These are phyloP conservation scores for Drosophila lowei DNA, from an alignment of 1,140 invertebrate species.

Conservation along the genomic window DNA sequence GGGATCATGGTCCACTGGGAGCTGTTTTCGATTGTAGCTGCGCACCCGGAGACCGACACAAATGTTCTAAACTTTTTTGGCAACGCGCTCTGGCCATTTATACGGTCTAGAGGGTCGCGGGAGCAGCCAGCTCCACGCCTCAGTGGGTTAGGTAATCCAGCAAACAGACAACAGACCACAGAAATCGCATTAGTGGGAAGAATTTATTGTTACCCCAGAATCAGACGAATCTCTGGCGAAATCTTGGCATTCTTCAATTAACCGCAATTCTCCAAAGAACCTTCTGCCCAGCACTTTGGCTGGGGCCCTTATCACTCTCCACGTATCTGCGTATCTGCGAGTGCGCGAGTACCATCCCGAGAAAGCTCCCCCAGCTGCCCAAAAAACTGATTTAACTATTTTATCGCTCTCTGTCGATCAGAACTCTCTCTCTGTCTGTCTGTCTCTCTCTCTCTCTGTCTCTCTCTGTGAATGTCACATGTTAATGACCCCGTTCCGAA, in stretches of 20 bases:
- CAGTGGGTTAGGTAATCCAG: constrained; percentile 51
- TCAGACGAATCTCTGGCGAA: constrained; percentile 37
- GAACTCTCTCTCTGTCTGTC: constrained; percentile 19
- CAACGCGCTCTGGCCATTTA: constrained; percentile 63
- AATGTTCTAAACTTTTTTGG: constrained; percentile 73
- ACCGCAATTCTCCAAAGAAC: constrained; percentile 44
- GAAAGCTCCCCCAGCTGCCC: constrained; percentile 30
- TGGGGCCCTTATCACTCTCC: constrained; percentile 51
- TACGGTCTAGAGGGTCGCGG: constrained; percentile 11
- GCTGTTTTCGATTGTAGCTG: constrained; percentile 26
- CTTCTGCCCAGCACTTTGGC: too few relatives aligned
- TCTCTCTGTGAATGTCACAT: constrained; percentile 61
- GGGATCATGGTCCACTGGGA: constrained; percentile 37
- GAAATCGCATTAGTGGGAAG: constrained; percentile 61
- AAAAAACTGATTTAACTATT: constrained; percentile 58
- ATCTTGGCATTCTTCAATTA: constrained; percentile 72
- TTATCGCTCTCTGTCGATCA: constrained; percentile 69
- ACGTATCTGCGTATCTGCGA: constrained; percentile 25
- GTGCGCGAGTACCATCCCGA: background rate
- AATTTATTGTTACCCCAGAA: constrained; percentile 66
- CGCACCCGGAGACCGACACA: constrained; percentile 39
- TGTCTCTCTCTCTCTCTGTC: constrained; percentile 28
- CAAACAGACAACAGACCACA: constrained; percentile 41
- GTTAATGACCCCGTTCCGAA: constrained; percentile 72
- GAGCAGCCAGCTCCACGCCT: constrained; percentile 36